These are phyloP conservation scores for Chaenogobius annularis DNA, from an alignment of 2,113 vertebrate species.

Conservation along the genomic window DNA sequence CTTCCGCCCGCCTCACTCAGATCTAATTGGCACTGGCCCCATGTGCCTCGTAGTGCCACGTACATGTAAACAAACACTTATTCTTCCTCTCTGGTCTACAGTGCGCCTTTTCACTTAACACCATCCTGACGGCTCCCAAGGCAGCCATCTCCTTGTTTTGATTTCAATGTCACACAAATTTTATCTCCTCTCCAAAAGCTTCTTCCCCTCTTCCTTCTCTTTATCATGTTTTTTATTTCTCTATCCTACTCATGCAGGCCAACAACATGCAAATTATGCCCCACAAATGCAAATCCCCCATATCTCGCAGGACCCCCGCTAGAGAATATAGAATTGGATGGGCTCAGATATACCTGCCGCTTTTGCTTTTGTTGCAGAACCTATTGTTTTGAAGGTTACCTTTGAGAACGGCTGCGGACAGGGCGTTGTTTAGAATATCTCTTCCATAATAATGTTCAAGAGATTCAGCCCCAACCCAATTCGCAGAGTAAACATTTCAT, in stretches of 20 bases:
- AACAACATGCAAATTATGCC: conserved; percentile 65
- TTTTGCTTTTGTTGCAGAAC: conserved; percentile 7
- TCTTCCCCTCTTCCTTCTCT: conserved; percentile 7
- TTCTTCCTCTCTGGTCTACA: conserved; percentile 18
- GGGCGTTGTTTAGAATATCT: too few species aligned
- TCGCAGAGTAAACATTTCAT: background rate
- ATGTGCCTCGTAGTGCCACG: conserved; percentile 58
- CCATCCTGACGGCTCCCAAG: conserved; percentile 52
- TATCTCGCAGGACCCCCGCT: conserved; percentile 48
- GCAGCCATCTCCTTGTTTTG: conserved; percentile 64
- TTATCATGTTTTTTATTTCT: conserved; percentile 43
- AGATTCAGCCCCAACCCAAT: background rate
- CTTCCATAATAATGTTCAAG: background rate
- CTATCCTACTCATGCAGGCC: conserved; percentile 31
- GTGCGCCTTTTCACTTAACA: conserved; percentile 59
- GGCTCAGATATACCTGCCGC: conserved; percentile 18
- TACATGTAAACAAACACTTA: conserved; percentile 61
- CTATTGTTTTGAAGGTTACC: conserved; percentile 48
- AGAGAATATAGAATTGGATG: conserved; percentile 26
- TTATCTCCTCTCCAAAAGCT: conserved; percentile 25
- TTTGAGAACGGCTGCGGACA: conserved; percentile 11
- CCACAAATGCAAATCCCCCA: conserved; percentile 66
- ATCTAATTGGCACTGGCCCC: conserved; percentile 67
- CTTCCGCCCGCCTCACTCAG: conserved; percentile 38
- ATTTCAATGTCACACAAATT: conserved; percentile 59